Base-by-base conservation (phyloP, 2,888 invertebrate genomes). In the Tanypteryx hageni region DNA sequence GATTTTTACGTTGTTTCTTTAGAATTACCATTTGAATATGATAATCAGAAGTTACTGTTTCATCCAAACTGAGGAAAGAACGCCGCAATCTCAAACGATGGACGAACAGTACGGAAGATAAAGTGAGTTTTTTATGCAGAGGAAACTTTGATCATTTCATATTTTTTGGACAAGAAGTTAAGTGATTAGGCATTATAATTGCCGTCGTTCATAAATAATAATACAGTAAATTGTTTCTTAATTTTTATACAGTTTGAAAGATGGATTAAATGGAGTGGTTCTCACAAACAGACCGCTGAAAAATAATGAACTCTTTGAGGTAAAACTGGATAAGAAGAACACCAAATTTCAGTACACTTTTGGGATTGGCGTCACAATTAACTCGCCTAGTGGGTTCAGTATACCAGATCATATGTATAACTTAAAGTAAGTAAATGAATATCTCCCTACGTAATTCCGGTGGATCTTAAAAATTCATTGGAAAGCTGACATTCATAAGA, bases 271-370 rank as follows among this genome's bases (percentile, higher is more conserved):
- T 95, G 99, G 98, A 56, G 98, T 99, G 58, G 98, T 99, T 92
- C 96, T 99, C 94, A 99, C 99, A 0, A 97, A 97, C 93, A 96
- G 99, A 86, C 98, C 98, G 0, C 95, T 99, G 93, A 97, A 97
- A 94, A 97, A 97, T 18, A 98, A 98, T 94, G 99, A 99, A 95
- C 95, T 99, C 94, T 99, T 99, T 95, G 99, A 99, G 96, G 98
- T 99, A 92, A 96, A 98, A 92, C 96, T 99, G 92, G 99, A 99
- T 94, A 97, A 98, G 94, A 97, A 99, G 94, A 98, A 99, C 44
- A 97, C 98, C 44, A 98, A 99, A 95, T 99, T 99, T 99, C 98
- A 98, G 58, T 99, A 99, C 64, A 98, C 98, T 81, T 98, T 99
- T 93, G 99, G 99, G 96, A 98, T 98, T 95, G 98, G 98, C 93